These are phyloP conservation scores for Leptinotarsa lineolata DNA, from an alignment of 1,140 invertebrate genomes.

Conservation along the genomic window DNA sequence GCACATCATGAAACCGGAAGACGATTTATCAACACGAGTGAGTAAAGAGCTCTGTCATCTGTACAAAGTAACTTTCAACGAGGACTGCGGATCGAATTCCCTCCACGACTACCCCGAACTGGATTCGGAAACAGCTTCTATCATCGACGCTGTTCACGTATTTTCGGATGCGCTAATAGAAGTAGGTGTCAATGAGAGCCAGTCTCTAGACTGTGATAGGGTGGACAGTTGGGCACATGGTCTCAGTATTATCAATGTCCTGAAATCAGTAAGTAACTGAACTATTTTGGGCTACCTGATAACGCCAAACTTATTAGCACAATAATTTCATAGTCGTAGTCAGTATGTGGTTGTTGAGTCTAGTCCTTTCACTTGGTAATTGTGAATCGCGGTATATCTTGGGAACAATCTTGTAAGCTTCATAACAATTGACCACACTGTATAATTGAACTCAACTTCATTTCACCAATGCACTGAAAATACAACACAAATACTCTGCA, in stretches of 20 bases:
- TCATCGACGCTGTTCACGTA: conserved; percentile 71
- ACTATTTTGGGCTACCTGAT: too few species aligned
- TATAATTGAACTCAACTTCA: too few species aligned
- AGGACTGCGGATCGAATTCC: neutral
- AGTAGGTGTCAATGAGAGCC: conserved; percentile 5
- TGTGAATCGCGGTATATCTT: too few species aligned
- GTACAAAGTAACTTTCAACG: conserved; percentile 10
- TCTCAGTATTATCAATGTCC: conserved; percentile 81
- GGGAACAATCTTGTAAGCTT: too few species aligned
- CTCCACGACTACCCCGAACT: neutral
- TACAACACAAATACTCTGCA: too few species aligned
- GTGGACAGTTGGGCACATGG: conserved; percentile 78
- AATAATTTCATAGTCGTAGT: too few species aligned
- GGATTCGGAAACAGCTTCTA: conserved; percentile 9
- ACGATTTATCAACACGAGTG: neutral
- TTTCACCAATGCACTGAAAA: too few species aligned
- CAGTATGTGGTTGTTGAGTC: too few species aligned
- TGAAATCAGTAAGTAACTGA: conserved; percentile 71
- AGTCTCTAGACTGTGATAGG: conserved; percentile 63
- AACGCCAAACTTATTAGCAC: too few species aligned
- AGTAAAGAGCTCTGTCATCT: conserved; percentile 7
- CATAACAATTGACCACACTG: too few species aligned
- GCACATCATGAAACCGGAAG: neutral
- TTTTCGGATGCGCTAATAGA: conserved; percentile 23
- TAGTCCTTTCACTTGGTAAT: too few species aligned